Evolutionary conservation across 2,888 invertebrate genomes (phyloP), one percentile per base, ranked within the genome.

Genomic region (Chrysopilus asiliformis): DNA sequence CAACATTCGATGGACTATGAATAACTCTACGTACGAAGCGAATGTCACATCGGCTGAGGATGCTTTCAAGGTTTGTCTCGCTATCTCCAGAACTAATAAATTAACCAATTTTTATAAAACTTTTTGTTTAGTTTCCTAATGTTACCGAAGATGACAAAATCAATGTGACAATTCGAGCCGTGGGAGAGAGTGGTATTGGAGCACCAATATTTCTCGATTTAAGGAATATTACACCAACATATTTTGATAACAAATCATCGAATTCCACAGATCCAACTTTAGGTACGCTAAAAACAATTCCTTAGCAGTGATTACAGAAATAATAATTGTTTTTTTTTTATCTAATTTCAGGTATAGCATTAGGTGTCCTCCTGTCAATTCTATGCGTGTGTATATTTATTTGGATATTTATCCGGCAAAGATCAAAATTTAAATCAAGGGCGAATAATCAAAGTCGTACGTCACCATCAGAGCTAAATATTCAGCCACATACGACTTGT

Each of bases 161-260:
- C 26, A 58, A 62, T 43, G 56, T 63, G 22, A 56, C 62, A 8
- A 51, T 64, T 3, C 54, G 60, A 7, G 63, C 61, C 3, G 54
- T 60, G 9, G 61, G 63, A 2, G 58, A 58, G 20, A 58, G 56
- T 2, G 63, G 61, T 5, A 53, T 57, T 3, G 62, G 62, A 1
- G 56, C 59, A 2, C 62, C 62, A 3, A 56, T 62, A 31, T 61
- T 50, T 33, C 54, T 61, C 9, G 56, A 62, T 42, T 41, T 60
- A 34, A 47, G 51, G 4, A 51, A 50, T 19, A 48, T 52, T 9
- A 12, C 24, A 32, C 26, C 35, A 6, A 20, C 35, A 19, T 8
- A 29, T 32, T 39, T 40, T 16, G 49, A 51, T 39, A 53, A 53
- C 4, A 42, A 51, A 3, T 38, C 52, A 24, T 48, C 53, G 27